phyloP scores from a whole-genome alignment of 2,113 vertebrate genomes.

The Ptilonorhynchus violaceus region DNA sequence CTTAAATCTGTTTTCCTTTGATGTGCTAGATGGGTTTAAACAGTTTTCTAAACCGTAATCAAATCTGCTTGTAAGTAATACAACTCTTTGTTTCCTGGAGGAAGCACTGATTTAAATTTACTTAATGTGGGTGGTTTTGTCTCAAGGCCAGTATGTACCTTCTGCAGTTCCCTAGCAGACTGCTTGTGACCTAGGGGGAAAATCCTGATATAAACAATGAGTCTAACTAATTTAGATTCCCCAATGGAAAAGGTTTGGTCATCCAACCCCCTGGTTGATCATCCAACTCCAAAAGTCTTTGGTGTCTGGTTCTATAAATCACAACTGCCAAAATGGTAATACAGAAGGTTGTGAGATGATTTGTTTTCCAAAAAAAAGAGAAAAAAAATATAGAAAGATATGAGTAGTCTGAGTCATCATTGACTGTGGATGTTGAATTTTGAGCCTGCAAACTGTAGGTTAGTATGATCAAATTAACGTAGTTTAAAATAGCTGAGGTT shows the following conservation, averaged over 20 bases:
- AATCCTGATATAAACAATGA: neutral
- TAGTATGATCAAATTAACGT: neutral
- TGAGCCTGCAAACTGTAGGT: neutral
- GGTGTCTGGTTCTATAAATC: neutral
- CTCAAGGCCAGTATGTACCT: conserved; percentile 11
- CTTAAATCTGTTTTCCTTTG: neutral
- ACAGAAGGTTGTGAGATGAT: neutral
- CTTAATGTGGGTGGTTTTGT: conserved; percentile 31
- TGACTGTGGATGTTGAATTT: conserved; percentile 1
- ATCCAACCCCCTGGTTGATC: neutral
- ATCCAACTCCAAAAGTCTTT: neutral
- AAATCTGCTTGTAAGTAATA: conserved; percentile 28
- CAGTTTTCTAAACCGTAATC: neutral
- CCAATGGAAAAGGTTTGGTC: neutral
- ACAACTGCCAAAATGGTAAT: neutral
- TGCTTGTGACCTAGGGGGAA: neutral
- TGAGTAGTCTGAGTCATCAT: neutral
- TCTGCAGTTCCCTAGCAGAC: neutral
- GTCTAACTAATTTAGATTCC: neutral
- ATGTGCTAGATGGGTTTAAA: neutral
- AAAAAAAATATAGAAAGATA: neutral
- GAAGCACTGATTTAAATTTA: conserved; percentile 11
- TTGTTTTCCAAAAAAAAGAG: neutral
- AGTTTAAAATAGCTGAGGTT: conserved; percentile 6
- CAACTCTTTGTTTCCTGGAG: conserved; percentile 7